Evolutionary conservation across 2,888 invertebrate genomes (phyloP), one percentile per base, ranked within the genome.

Genomic region (Drosophila macrothrix): DNA sequence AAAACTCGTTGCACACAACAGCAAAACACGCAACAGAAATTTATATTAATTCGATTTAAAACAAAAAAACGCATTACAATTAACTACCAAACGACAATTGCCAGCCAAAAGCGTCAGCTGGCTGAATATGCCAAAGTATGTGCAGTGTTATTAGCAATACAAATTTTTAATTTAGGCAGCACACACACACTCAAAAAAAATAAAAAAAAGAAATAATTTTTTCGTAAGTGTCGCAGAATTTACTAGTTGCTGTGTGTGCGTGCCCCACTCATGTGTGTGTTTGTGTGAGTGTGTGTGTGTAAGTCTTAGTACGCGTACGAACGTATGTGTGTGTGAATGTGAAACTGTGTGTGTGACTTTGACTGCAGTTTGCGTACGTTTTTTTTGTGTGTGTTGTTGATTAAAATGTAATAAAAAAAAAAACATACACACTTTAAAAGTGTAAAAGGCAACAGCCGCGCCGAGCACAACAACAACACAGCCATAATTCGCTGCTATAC

Each of bases 181-280:
- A 67, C 63, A 66, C 67, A 65, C 61, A 39, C 46, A 25, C 46
- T 25, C 46, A 46, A 43, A 54, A 35, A 54, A 19, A 5, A 5
- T 3, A 61, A 22, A 75, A 59, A 69, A 63, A 72, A 66, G 69
- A 46, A 83, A 68, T 83, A 73, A 76, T 70, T 74, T 84, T 82
- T 87, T 84, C 88, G 72, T 89, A 84, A 84, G 88, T 82, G 84
- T 82, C 82, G 88, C 89, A 84, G 89, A 90, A 90, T 80, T 88
- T 86, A 86, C 86, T 88, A 86, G 86, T 86, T 90, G 86, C 86
- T 86, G 86, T 90, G 82, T 85, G 82, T 83, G 89, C 75, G 83
- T 76, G 83, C 80, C 70, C 70, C 78, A 77, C 68, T 73, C 78
- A 73, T 77, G 53, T 71, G 56, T 77, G 67, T 65, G 62, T 80